phyloP scores from a whole-genome alignment of 64 coral and sea anemone genomes.

The Stichodactyla helianthus region DNA sequence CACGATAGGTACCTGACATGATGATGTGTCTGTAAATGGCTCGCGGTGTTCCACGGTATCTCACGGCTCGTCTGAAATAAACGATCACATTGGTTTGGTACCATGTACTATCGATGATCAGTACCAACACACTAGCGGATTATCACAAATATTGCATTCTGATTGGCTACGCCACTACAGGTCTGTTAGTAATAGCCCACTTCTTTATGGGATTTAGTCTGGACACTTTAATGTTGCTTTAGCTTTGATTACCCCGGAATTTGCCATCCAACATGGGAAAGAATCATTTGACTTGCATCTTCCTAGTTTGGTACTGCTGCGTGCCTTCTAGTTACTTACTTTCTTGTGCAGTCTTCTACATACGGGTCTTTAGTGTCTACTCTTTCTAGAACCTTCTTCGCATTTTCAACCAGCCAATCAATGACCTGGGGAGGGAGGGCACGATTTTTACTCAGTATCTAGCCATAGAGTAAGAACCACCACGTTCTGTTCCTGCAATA shows the following conservation, averaged over 20 bases:
- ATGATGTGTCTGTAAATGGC: conserved; percentile 92
- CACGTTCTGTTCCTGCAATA: not conserved
- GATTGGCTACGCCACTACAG: too few species aligned
- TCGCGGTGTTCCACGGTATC: conserved; percentile 88
- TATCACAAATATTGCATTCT: too few species aligned
- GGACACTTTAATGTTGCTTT: too few species aligned
- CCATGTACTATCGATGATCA: not conserved
- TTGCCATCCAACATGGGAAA: too few species aligned
- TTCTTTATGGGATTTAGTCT: too few species aligned
- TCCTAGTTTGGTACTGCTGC: too few species aligned
- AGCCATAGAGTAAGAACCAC: not conserved
- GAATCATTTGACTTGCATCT: too few species aligned
- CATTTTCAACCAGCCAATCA: conserved; percentile 85
- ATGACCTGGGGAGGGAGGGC: conserved; percentile 57
- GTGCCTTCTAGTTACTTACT: conserved; percentile 42
- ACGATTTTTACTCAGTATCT: not conserved
- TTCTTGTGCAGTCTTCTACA: conserved; percentile 66
- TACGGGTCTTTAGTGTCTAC: conserved; percentile 64
- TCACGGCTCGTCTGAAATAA: conserved; percentile 58
- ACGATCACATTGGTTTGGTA: not conserved
- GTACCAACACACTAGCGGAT: too few species aligned
- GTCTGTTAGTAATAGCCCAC: too few species aligned
- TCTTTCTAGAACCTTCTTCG: conserved; percentile 62
- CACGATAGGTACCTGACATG: conserved; percentile 56
- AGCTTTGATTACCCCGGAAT: too few species aligned